Percentiles rank a stretch among this genome's conserved stretches.
These are phyloP conservation scores for Hylyphantes graminicola DNA, from an alignment of 1,140 invertebrate genomes.

Conservation along the genomic window DNA sequence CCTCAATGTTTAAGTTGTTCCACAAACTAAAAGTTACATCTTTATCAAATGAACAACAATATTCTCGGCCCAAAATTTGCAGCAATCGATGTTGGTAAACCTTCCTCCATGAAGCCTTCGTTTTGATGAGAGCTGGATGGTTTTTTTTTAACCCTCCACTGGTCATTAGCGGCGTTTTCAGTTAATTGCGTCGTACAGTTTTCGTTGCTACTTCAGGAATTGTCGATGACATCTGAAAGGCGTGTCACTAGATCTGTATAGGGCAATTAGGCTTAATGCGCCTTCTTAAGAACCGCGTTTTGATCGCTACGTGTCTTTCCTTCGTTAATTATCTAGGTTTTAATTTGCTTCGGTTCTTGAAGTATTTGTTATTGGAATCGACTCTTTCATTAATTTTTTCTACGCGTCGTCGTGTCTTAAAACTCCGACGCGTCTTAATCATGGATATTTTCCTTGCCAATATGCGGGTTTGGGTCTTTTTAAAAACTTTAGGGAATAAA, in stretches of 20 bases:
- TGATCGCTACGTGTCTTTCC: constrained; percentile 47
- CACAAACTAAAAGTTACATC: no score
- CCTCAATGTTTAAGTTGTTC: no score
- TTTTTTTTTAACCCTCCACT: constrained; percentile 47
- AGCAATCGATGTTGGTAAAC: constrained; percentile 30
- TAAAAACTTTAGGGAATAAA: no score
- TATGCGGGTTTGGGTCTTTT: constrained; percentile 1
- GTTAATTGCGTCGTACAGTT: constrained; percentile 57
- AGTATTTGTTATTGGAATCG: constrained; percentile 49
- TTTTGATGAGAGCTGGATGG: constrained; percentile 53
- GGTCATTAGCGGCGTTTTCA: constrained; percentile 58
- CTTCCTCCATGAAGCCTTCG: constrained; percentile 35
- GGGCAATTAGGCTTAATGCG: constrained; percentile 59
- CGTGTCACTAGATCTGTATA: constrained; percentile 53
- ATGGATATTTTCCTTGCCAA: constrained; percentile 39
- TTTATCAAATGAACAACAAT: background rate
- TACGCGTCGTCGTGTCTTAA: constrained; percentile 20
- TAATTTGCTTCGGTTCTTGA: constrained; percentile 54
- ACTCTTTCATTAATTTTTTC: constrained; percentile 34
- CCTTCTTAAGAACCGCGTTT: constrained; percentile 44
- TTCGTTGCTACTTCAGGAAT: constrained; percentile 36
- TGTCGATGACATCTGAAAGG: constrained; percentile 56
- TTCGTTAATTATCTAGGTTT: constrained; percentile 58
- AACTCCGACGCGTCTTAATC: constrained; percentile 38
- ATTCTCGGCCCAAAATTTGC: constrained; percentile 43